Conservation (phyloP, 30 jellyfish, hydroid and myxozoan genomes). For the Rhopilema esculentum region DNA sequence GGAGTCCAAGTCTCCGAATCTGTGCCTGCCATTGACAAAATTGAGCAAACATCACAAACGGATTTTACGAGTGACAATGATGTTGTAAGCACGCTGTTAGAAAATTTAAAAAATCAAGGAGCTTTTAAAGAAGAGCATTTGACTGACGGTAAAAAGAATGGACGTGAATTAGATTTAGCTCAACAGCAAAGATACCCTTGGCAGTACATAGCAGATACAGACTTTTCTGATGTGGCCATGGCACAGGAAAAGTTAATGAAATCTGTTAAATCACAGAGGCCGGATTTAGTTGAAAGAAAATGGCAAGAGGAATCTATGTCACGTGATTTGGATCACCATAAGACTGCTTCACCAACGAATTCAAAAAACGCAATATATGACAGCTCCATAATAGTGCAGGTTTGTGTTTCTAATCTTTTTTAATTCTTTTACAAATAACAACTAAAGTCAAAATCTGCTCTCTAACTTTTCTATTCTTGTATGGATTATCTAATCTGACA, state of each 20-base stretch:
- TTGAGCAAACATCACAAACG: conserved; percentile 65
- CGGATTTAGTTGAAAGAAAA: neutral
- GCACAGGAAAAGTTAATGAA: neutral
- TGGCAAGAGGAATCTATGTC: neutral
- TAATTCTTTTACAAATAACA: no score
- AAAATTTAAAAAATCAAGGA: neutral
- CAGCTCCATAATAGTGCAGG: no score
- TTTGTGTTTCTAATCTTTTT: no score
- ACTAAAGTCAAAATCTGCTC: no score
- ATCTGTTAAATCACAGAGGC: neutral
- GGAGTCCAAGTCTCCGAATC: conserved; percentile 39
- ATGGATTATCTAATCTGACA: no score
- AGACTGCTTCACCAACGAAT: no score
- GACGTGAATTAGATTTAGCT: neutral
- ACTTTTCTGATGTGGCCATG: conserved; percentile 16
- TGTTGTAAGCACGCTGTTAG: conserved; percentile 37
- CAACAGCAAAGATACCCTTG: conserved; percentile 44
- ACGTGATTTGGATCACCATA: neutral
- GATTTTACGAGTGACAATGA: conserved; percentile 45
- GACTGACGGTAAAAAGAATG: neutral
- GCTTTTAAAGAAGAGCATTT: neutral
- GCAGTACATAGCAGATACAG: conserved; percentile 44
- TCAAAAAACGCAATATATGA: no score
- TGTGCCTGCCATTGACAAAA: conserved; percentile 31
- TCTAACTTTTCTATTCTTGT: no score